Evolutionary conservation across 2,888 invertebrate genomes (phyloP).

Genomic region (Ischnus inquisitorius): DNA sequence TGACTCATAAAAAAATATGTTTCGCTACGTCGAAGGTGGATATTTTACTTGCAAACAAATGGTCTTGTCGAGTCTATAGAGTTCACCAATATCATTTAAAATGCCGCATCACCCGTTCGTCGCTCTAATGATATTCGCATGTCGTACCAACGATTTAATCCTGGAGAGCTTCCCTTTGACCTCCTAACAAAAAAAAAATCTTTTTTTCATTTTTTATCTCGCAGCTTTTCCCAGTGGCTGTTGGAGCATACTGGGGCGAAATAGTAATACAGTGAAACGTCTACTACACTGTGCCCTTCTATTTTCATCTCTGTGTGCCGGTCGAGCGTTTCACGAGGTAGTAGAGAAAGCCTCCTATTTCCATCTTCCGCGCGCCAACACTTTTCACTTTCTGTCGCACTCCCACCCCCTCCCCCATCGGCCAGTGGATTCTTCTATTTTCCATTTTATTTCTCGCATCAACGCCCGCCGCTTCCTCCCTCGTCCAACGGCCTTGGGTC

Average conservation of each 20-base stretch:
- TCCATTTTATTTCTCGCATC: constrained; percentile 45
- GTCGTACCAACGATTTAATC: neutral
- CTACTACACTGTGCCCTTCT: constrained; percentile 48
- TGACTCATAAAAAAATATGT: neutral
- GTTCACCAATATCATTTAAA: neutral
- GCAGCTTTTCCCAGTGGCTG: constrained; percentile 40
- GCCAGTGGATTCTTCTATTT: constrained; percentile 33
- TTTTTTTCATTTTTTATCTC: constrained; percentile 19
- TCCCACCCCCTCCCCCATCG: constrained; percentile 2
- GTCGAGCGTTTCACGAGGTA: constrained; percentile 58
- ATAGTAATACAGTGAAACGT: constrained; percentile 58
- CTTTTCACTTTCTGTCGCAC: constrained; percentile 22
- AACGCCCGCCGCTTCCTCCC: constrained; percentile 32
- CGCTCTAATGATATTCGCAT: neutral
- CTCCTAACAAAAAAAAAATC: neutral
- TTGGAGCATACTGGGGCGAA: constrained; percentile 51
- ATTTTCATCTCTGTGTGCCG: constrained; percentile 63
- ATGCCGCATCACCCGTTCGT: neutral
- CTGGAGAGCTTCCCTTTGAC: neutral
- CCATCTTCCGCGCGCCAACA: constrained; percentile 41
- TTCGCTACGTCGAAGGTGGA: neutral
- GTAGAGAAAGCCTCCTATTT: constrained; percentile 43
- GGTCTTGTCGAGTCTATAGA: too few species aligned
- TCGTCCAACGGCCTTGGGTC: constrained; percentile 15
- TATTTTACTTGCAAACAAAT: too few species aligned